Conservation (phyloP, 2,888 invertebrate species). For the Heteromurus nitidus region DNA sequence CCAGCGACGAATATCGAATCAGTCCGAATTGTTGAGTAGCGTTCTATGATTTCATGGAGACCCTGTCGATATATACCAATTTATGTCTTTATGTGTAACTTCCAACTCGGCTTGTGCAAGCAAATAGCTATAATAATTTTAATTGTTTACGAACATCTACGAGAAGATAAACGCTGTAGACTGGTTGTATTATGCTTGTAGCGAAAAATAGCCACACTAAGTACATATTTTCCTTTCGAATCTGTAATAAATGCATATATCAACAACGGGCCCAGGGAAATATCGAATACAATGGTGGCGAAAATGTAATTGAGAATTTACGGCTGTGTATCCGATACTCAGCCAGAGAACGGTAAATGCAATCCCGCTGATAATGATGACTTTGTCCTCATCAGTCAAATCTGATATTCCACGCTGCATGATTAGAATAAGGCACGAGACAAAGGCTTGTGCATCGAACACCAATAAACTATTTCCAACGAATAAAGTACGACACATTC, state of each 20-base stretch:
- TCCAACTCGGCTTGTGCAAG: neutral
- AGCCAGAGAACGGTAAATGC: constrained; percentile 67
- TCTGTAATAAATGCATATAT: constrained; percentile 29
- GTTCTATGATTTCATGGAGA: constrained; percentile 44
- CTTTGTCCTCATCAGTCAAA: constrained; percentile 59
- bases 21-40: constrained; percentile 58
- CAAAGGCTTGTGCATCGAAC: constrained; percentile 69
- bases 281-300: neutral
- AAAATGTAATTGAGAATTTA: constrained; percentile 47
- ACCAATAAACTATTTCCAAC: constrained; percentile 66
- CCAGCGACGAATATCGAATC: constrained; percentile 63
- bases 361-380: constrained; percentile 61
- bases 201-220: constrained; percentile 58
- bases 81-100: neutral
- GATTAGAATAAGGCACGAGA: constrained; percentile 66
- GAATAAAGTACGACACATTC: constrained; percentile 68
- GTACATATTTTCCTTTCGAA: constrained; percentile 61
- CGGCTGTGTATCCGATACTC: constrained; percentile 67
- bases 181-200: constrained; percentile 62
- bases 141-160: constrained; percentile 47
- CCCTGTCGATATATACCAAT: constrained; percentile 24
- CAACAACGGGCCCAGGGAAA: neutral
- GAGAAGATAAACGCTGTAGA: constrained; percentile 57
- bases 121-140: neutral
- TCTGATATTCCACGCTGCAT: constrained; percentile 61